These are phyloP conservation scores for Onchidella celtica DNA, from an alignment of 2,888 invertebrate species.

Conservation along the genomic window DNA sequence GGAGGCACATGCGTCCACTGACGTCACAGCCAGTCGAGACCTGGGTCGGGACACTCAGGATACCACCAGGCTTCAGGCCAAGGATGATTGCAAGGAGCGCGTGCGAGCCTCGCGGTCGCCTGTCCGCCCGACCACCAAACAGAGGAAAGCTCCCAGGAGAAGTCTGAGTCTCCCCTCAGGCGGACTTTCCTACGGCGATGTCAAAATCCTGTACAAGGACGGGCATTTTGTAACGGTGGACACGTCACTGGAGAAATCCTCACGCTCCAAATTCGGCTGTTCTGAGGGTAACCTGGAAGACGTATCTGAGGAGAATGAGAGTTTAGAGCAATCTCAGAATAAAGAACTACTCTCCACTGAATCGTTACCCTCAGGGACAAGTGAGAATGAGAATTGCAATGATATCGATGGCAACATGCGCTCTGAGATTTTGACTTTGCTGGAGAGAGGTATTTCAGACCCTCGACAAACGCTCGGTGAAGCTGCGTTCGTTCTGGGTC, in stretches of 20 bases:
- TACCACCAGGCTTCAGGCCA: constrained; percentile 3
- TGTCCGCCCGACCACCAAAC: constrained; percentile 18
- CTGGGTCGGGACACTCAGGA: constrained; percentile 18
- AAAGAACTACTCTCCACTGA: neutral
- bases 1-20: constrained; percentile 52
- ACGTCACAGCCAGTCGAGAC: neutral
- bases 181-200: constrained; percentile 55
- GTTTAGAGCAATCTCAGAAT: neutral
- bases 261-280: neutral
- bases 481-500: constrained; percentile 18
- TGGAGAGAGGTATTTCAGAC: constrained; percentile 52
- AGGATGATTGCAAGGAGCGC: constrained; percentile 14
- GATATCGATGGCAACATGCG: constrained; percentile 52
- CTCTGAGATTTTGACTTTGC: constrained; percentile 55
- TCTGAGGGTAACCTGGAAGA: neutral
- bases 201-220: constrained; percentile 55
- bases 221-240: constrained; percentile 56
- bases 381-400: neutral
- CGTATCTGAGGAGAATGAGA: constrained; percentile 10
- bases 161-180: constrained; percentile 59
- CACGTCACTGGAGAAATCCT: neutral
- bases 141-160: constrained; percentile 45
- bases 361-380: neutral
- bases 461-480: constrained; percentile 6
- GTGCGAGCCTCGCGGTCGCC: constrained; percentile 37